A percentile compares a stretch with the other conserved stretches of the same genome.
Conservation (phyloP, 2,113 vertebrate genomes). For the Verasper variegatus region DNA sequence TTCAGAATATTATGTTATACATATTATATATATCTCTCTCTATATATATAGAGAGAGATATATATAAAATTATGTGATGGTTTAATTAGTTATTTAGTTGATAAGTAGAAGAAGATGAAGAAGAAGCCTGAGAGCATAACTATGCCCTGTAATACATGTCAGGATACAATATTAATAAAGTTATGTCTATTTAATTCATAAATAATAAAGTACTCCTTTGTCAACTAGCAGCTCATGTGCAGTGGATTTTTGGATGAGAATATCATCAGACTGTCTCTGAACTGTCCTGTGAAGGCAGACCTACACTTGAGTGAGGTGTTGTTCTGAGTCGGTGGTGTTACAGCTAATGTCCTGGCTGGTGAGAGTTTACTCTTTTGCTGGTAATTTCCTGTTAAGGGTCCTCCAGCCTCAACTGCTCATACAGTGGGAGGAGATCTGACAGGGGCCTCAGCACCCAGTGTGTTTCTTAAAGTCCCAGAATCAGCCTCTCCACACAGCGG, state of each 20-base stretch:
- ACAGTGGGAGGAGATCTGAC: conserved; percentile 83
- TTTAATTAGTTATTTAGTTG: too few relatives aligned
- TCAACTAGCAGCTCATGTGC: neutral
- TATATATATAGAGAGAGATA: too few relatives aligned
- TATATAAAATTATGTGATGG: too few relatives aligned
- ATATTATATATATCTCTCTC: too few relatives aligned
- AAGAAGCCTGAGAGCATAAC: too few relatives aligned
- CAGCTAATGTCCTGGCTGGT: conserved; percentile 59
- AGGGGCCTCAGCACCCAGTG: conserved; percentile 82
- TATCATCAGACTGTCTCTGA: neutral
- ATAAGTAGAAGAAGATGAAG: too few relatives aligned
- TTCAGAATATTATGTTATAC: too few relatives aligned
- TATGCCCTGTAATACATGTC: too few relatives aligned
- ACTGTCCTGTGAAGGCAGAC: conserved; percentile 13
- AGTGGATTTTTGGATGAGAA: neutral
- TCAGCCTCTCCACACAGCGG: conserved; percentile 82
- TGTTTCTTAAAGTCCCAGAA: conserved; percentile 80
- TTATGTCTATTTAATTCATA: neutral
- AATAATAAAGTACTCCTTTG: neutral
- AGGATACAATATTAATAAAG: too few relatives aligned
- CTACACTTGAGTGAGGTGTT: conserved; percentile 20
- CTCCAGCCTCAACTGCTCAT: conserved; percentile 87
- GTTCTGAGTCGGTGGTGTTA: conserved; percentile 22
- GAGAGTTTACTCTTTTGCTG: conserved; percentile 84
- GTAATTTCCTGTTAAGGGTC: conserved; percentile 89